Evolutionary conservation across 2,113 vertebrate species (phyloP).

Genomic region (Rostratula benghalensis): DNA sequence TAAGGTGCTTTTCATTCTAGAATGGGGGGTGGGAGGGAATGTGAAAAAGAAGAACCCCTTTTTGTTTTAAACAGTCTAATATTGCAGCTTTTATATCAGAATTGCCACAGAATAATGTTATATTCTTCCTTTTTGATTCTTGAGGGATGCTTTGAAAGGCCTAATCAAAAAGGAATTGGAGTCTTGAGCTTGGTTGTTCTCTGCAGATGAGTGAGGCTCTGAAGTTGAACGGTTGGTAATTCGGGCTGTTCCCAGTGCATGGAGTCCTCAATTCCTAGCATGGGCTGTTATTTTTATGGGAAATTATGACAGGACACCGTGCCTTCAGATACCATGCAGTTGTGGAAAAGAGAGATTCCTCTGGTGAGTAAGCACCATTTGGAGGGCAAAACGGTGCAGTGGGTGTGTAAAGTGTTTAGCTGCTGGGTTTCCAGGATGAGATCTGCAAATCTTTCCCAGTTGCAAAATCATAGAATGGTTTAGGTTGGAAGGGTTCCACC

Average conservation of each 20-base stretch:
- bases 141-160: constrained; percentile 32
- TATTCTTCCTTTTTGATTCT: not conserved
- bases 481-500: not conserved
- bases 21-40: rapidly evolving
- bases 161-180: constrained; percentile 13
- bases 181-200: not conserved
- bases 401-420: not conserved
- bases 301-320: not conserved
- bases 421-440: not conserved
- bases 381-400: not conserved
- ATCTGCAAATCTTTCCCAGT: not conserved
- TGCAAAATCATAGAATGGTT: not conserved
- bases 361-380: not conserved
- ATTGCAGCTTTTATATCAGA: not conserved
- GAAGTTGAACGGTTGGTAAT: not conserved
- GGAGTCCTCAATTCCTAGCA: rapidly evolving
- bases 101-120: not conserved
- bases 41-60: not conserved
- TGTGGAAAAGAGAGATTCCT: not conserved
- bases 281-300: not conserved
- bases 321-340: rapidly evolving
- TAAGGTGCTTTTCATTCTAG: not conserved
- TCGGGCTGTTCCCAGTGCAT: rapidly evolving
- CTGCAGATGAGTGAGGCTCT: not conserved
- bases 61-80: constrained; percentile 20